phyloP scores from a whole-genome alignment of 2,797 vertebrate species.

The Clarias platycephalus region DNA sequence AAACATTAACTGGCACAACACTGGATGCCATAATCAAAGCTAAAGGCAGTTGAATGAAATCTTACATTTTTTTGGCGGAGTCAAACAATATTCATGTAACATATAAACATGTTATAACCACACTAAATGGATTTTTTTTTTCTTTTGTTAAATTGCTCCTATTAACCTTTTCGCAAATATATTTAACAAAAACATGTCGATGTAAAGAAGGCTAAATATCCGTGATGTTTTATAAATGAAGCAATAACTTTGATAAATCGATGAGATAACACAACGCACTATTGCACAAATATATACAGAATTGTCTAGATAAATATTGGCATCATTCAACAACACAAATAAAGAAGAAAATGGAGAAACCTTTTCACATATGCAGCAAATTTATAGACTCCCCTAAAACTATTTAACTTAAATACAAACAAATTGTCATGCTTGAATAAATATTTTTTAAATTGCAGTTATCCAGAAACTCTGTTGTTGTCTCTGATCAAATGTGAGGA shows the following conservation, averaged over 20 bases:
- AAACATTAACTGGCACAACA: too few relatives aligned
- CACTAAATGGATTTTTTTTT: too few relatives aligned
- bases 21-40: too few relatives aligned
- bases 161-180: too few relatives aligned
- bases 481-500: constrained; percentile 1
- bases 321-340: not conserved
- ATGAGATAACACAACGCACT: not conserved
- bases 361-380: not conserved
- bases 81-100: too few relatives aligned
- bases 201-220: not conserved
- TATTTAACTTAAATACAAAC: constrained; percentile 1
- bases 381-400: constrained; percentile 24
- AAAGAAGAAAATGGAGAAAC: not conserved
- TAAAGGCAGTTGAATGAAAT: too few relatives aligned
- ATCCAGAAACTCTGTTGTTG: not conserved
- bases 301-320: not conserved
- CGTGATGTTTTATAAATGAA: not conserved
- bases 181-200: too few relatives aligned
- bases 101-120: too few relatives aligned
- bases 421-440: constrained; percentile 7
- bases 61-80: too few relatives aligned
- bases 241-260: not conserved
- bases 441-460: constrained; percentile 5
- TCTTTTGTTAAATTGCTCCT: not conserved
- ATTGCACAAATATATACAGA: not conserved